phyloP scores from a whole-genome alignment of 2,113 vertebrate genomes.

The Tylochromis polylepis region DNA sequence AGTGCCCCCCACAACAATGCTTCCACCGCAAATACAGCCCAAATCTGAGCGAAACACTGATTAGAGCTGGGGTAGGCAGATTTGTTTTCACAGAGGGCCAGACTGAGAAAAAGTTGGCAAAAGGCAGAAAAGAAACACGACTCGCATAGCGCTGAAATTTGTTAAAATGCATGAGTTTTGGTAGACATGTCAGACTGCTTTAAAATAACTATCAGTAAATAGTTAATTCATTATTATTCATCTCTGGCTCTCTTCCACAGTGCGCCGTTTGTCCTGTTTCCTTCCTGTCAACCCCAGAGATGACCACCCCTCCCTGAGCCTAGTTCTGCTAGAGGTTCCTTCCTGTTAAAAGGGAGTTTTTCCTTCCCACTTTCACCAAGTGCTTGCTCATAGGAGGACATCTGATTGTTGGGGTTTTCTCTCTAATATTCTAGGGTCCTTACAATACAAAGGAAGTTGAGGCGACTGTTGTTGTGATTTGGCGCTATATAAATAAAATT shows the following conservation, averaged over 20 bases:
- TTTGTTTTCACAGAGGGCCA: not conserved
- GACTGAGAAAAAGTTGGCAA: not conserved
- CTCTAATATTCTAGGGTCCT: not conserved
- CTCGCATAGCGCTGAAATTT: not conserved
- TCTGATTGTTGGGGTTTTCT: not conserved
- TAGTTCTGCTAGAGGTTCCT: not conserved
- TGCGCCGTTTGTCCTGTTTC: not conserved
- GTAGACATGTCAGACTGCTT: not conserved
- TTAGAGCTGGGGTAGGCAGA: not conserved
- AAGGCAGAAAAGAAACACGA: not conserved
- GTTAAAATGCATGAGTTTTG: not conserved
- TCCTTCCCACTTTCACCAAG: not conserved
- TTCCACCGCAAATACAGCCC: not conserved
- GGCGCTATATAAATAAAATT: not conserved
- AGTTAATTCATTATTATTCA: not conserved
- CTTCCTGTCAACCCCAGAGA: not conserved
- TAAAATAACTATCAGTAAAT: not conserved
- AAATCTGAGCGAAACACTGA: not conserved
- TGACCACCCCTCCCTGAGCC: not conserved
- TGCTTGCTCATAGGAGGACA: not conserved
- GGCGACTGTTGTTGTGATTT: not conserved
- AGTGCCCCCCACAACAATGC: not conserved
- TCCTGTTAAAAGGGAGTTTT: not conserved
- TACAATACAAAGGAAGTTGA: not conserved
- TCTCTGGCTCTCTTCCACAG: not conserved